Evolutionary conservation across 2,797 vertebrate genomes (phyloP), one percentile per base, ranked within the genome.

Genomic region (Sarcophilus harrisii): DNA sequence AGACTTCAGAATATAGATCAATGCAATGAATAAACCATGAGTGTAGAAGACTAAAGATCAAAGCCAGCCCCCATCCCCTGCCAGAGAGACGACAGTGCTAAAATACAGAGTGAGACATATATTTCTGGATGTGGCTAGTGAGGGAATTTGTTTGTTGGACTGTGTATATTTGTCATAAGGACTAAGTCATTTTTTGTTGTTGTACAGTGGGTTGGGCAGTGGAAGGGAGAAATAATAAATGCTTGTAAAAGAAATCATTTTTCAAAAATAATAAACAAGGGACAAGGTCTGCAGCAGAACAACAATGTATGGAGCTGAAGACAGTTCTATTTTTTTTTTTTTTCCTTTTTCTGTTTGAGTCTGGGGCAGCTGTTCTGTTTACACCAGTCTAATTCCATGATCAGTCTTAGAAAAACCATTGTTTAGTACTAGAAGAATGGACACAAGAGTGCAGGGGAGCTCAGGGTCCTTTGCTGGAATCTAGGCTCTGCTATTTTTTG

Each of bases 251-350:
- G 0, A 81, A 45, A 49, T 49, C 10, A 87, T 28, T 87, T 81
- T 81, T 45, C 3, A 81, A 87, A 81, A 81, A 49, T 27, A 49
- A 87, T 27, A 87, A 87, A 45, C 18, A 45, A 87, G 38, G n/a
- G 93, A 93, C 57, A 21, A 12, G 54, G 55, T 96, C 90, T 91
- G 55, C 96, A 96, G 95, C 81, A 59, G 96, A 95, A 60, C 91
- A 95, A 57, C 62, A 52, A 16, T 57, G 24, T 21, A 73, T 6
- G 6, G 16, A 73, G n/a, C 66, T 73, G n/a, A 81, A 8, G 66
- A 45, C 5, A 81, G 66, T 28, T 81, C n/a, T 81, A 21, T n/a
- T 6, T 57, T 57, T 57, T 12, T 57, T 57, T 57, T 57, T 12
- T 57, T 57, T 57, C 3, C 18, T 24, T 24, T 81, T 81, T 81